These are phyloP conservation scores for Ophion ventricosus DNA, from an alignment of 2,888 invertebrate genomes.

Conservation along the genomic window DNA sequence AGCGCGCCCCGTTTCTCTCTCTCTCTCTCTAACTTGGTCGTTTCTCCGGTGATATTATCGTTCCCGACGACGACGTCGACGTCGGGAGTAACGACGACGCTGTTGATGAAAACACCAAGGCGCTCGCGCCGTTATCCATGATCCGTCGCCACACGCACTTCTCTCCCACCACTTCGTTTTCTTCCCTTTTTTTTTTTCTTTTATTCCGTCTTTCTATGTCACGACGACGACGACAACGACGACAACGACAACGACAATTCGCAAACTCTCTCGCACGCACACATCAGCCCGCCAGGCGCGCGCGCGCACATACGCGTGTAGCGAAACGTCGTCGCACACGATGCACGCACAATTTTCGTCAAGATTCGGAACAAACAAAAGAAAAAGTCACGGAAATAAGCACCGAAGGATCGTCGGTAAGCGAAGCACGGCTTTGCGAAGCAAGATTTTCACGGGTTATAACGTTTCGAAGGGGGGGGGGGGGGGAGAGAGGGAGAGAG, in stretches of 20 bases:
- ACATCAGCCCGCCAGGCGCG: conserved; percentile 10
- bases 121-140: conserved; percentile 63
- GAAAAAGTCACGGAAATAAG: conserved; percentile 12
- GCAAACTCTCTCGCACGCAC: conserved; percentile 34
- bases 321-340: conserved; percentile 25
- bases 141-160: conserved; percentile 44
- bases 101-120: conserved; percentile 53
- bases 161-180: neutral
- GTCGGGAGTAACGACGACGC: conserved; percentile 55
- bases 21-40: conserved; percentile 60
- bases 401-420: conserved; percentile 6
- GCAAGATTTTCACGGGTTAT: conserved; percentile 8
- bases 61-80: conserved; percentile 60
- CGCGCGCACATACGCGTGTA: conserved; percentile 35
- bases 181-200: conserved; percentile 12
- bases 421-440: neutral
- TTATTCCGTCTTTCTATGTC: conserved; percentile 40
- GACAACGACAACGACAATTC: conserved; percentile 26
- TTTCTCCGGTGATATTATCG: conserved; percentile 61
- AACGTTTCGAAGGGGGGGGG: neutral
- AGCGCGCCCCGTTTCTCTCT: conserved; percentile 56
- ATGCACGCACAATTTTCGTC: conserved; percentile 37
- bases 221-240: conserved; percentile 8
- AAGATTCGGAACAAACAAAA: neutral
- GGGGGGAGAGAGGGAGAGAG: neutral